Evolutionary conservation across 2,797 vertebrate species (phyloP), one percentile per base, ranked within the genome.

Genomic region (Sebastolobus alascanus): DNA sequence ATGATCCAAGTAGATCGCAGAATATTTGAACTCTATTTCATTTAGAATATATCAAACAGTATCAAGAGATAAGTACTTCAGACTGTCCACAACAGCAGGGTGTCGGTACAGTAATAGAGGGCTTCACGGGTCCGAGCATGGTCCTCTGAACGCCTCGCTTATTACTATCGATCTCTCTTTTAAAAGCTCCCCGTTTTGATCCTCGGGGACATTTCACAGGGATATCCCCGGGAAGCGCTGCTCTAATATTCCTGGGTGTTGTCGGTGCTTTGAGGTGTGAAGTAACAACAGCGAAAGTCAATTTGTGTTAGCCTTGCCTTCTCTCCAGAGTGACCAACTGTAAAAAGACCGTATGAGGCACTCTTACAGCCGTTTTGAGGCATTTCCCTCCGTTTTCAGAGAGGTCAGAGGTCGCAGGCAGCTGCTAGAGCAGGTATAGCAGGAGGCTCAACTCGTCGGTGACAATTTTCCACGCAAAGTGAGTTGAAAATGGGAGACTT

Each of bases 221-320:
- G 66, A 64, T 38, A 37, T 46, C 61, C 65, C 37, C 25, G 31
- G 68, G 72, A 79, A 78, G 73, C 58, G 75, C 55, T 5, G 13
- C 10, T 77, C 1, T 40, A 29, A 74, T 73, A 67, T 38, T 38
- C 5, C 67, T 55, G 75, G 75, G 16, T 58, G 72, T 46, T 73
- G 68, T 69, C 55, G 69, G 55, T 54, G 25, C 65, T 82, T 82
- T 77, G 25, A 75, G 54, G 76, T 80, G 79, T 84, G 73, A 89
- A 80, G 85, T 75, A 46, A 58, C 77, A 68, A 52, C 75, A 70
- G 69, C 2, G 73, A 79, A 83, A 83, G 86, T 67, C 71, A 76
- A 38, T 76, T 71, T 31, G 12, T 73, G 63, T 85, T 52, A 56
- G 85, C 60, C 75, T 43, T 58, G 70, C 54, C 6, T 40, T 75